These are phyloP conservation scores for Atopsyche davidsoni DNA, from an alignment of 1,140 invertebrate species.

Conservation along the genomic window DNA sequence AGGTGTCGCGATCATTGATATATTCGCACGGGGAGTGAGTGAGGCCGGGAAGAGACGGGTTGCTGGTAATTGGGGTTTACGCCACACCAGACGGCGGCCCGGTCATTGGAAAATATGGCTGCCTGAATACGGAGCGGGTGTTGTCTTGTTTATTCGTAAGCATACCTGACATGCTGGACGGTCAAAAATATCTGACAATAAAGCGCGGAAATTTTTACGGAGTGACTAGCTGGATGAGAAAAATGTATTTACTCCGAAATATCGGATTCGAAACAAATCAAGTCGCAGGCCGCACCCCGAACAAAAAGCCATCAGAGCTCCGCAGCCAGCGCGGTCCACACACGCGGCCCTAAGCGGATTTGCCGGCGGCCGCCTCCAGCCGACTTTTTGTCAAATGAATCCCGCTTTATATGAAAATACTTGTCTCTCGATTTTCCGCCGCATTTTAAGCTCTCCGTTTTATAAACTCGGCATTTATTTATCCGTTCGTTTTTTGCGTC, in stretches of 20 bases:
- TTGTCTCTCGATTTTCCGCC: slow-evolving; percentile 26
- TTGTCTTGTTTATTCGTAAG: too few relatives aligned
- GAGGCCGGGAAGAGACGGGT: too few relatives aligned
- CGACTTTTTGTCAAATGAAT: slow-evolving; percentile 30
- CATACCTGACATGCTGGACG: too few relatives aligned
- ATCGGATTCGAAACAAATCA: slow-evolving; percentile 1
- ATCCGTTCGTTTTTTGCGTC: slow-evolving; percentile 8
- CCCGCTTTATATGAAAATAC: slow-evolving; percentile 28
- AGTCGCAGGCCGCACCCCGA: neutral
- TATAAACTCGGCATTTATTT: slow-evolving; percentile 18
- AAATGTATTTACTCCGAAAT: too few relatives aligned
- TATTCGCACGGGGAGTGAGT: too few relatives aligned
- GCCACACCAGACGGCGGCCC: too few relatives aligned
- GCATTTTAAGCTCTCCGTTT: slow-evolving; percentile 22
- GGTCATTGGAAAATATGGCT: too few relatives aligned
- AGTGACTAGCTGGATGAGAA: too few relatives aligned
- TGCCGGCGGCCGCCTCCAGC: slow-evolving; percentile 4
- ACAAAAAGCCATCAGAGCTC: slow-evolving; percentile 16
- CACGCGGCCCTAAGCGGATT: slow-evolving; percentile 26
- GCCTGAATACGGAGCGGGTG: too few relatives aligned
- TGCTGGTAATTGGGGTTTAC: too few relatives aligned
- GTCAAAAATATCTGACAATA: too few relatives aligned
- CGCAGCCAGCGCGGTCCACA: slow-evolving; percentile 13
- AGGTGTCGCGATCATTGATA: slow-evolving; percentile 19
- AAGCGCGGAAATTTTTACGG: too few relatives aligned